A percentile compares a stretch with the other conserved stretches of the same genome.
phyloP scores from a whole-genome alignment of 2,113 vertebrate species.

The Phrynosoma platyrhinos region DNA sequence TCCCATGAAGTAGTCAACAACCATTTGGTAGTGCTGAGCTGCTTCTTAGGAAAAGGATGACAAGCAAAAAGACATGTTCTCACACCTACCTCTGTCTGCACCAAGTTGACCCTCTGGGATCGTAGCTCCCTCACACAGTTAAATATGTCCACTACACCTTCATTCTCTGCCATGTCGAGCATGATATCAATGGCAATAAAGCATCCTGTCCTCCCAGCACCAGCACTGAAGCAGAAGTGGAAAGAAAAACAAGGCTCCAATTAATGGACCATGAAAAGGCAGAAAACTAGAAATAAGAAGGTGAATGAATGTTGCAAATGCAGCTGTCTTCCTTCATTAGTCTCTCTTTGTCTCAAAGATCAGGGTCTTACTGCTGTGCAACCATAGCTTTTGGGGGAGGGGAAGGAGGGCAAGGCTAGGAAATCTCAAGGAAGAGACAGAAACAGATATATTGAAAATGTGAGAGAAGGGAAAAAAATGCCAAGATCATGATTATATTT shows the following conservation, averaged over 20 bases:
- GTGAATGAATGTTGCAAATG: background rate
- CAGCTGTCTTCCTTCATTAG: background rate
- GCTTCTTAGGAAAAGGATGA: slow-evolving; percentile 11
- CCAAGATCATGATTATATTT: background rate
- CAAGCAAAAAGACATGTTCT: background rate
- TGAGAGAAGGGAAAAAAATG: background rate
- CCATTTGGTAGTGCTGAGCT: slow-evolving; percentile 22
- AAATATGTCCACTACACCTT: slow-evolving; percentile 97
- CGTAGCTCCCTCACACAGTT: slow-evolving; percentile 98
- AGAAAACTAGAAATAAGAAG: background rate
- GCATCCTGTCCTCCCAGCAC: slow-evolving; percentile 94
- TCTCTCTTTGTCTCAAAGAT: background rate
- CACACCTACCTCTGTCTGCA: slow-evolving; percentile 92
- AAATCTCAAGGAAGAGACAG: background rate
- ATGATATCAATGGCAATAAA: slow-evolving; percentile 98
- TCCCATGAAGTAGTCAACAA: background rate
- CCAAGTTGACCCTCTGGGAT: slow-evolving; percentile 95
- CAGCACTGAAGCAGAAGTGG: slow-evolving; percentile 81
- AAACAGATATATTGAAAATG: background rate
- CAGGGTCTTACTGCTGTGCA: background rate
- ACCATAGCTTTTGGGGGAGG: background rate
- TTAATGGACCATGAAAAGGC: background rate
- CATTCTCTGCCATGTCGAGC: slow-evolving; percentile 98
- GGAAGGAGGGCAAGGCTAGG: background rate
- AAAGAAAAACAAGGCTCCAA: background rate